A percentile compares a stretch with the other conserved stretches of the same genome.
phyloP scores from a whole-genome alignment of 1,140 invertebrate genomes.

The Drosophila orosa region DNA sequence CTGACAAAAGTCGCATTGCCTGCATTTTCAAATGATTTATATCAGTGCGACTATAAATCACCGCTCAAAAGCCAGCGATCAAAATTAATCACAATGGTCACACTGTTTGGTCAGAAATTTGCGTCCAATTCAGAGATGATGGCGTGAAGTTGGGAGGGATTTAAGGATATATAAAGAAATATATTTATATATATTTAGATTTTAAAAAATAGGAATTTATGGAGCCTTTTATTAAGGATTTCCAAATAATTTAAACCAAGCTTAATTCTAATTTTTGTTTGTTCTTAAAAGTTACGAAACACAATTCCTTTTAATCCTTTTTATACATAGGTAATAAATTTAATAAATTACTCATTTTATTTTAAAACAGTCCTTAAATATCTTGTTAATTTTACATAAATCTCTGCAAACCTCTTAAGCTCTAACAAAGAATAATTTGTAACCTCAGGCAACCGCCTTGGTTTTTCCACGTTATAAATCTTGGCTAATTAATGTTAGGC shows the following conservation, averaged over 20 bases:
- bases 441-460: not conserved
- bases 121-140: not conserved
- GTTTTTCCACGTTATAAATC: conserved; percentile 18
- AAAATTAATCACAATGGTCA: conserved; percentile 62
- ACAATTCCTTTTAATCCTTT: not conserved
- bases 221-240: not conserved
- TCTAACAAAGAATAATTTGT: conserved; percentile 1
- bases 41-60: conserved; percentile 66
- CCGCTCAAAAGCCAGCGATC: conserved; percentile 53
- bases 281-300: not conserved
- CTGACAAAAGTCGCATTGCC: conserved; percentile 47
- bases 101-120: conserved; percentile 28
- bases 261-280: not conserved
- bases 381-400: not conserved
- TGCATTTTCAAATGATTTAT: conserved; percentile 75
- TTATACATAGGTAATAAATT: not conserved
- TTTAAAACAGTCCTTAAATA: not conserved
- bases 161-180: not conserved
- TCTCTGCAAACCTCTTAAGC: not conserved
- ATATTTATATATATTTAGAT: not conserved
- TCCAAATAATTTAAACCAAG: not conserved
- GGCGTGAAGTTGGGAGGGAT: conserved; percentile 2
- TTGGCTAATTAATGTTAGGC: conserved; percentile 8
- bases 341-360: not conserved
- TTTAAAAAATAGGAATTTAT: not conserved